Percentiles rank a stretch among this genome's conserved stretches.
These are phyloP conservation scores for Sinocyclocheilus anshuiensis DNA, from an alignment of 2,113 vertebrate species.

Conservation along the genomic window DNA sequence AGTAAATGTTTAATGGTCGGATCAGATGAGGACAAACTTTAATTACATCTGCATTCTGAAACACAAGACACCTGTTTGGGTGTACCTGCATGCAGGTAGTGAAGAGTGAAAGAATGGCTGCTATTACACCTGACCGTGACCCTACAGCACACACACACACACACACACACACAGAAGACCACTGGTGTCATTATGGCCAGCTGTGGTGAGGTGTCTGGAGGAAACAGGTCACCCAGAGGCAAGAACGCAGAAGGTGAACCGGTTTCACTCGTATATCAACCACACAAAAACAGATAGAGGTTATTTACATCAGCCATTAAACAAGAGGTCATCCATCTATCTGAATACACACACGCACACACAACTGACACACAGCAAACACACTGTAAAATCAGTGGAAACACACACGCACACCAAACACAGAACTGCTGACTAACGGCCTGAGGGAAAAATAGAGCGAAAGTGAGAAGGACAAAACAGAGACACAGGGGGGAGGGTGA, in stretches of 20 bases:
- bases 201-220: conserved; percentile 23
- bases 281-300: conserved; percentile 8
- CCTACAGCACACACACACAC: neutral
- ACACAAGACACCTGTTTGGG: conserved; percentile 20
- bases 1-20: conserved; percentile 24
- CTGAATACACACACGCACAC: conserved; percentile 31
- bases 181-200: conserved; percentile 12
- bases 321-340: conserved; percentile 45
- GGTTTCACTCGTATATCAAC: conserved; percentile 32
- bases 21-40: conserved; percentile 38
- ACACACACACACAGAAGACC: neutral
- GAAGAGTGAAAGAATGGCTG: conserved; percentile 3
- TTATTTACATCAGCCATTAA: conserved; percentile 38
- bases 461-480: conserved; percentile 19
- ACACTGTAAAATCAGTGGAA: neutral
- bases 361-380: conserved; percentile 28
- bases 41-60: conserved; percentile 18
- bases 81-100: neutral
- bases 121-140: conserved; percentile 1
- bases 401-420: conserved; percentile 29
- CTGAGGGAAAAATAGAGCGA: neutral
- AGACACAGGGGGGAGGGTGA: neutral
- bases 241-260: conserved; percentile 35
- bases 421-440: conserved; percentile 27
- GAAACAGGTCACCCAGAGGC: conserved; percentile 10